phyloP scores from a whole-genome alignment of 2,797 vertebrate species.

The Aulostomus chinensis region DNA sequence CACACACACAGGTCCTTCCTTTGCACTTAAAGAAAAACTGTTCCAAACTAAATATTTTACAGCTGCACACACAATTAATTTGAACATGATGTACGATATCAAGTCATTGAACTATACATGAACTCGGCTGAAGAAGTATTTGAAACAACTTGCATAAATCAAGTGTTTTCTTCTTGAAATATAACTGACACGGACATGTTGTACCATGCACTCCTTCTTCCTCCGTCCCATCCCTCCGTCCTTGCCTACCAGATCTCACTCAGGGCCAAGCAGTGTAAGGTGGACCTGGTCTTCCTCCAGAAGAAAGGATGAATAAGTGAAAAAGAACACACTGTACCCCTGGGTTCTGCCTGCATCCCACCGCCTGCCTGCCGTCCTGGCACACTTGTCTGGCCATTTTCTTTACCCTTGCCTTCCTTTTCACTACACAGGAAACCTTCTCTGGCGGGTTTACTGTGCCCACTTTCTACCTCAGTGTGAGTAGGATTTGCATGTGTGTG shows the following conservation, averaged over 20 bases:
- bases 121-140: not conserved
- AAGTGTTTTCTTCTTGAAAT: not conserved
- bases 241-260: conserved; percentile 50
- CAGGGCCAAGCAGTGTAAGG: conserved; percentile 56
- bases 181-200: conserved; percentile 31
- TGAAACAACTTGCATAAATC: conserved; percentile 2
- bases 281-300: conserved; percentile 68
- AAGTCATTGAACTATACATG: too few relatives aligned
- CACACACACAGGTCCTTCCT: conserved; percentile 12
- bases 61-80: not conserved
- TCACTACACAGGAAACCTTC: conserved; percentile 51
- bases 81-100: not conserved
- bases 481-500: not conserved
- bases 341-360: conserved; percentile 57
- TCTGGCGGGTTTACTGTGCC: conserved; percentile 39
- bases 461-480: conserved; percentile 45
- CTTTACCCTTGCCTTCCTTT: conserved; percentile 40
- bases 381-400: conserved; percentile 53
- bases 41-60: not conserved
- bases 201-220: conserved; percentile 32
- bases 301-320: conserved; percentile 78
- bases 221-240: conserved; percentile 28
- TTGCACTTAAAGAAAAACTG: too few relatives aligned
- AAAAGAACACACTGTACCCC: conserved; percentile 76
- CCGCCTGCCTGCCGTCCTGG: conserved; percentile 51